Evolutionary conservation across 2,797 vertebrate species (phyloP), one percentile per base, ranked within the genome.

Genomic region (Gymnoscopelus braueri): DNA sequence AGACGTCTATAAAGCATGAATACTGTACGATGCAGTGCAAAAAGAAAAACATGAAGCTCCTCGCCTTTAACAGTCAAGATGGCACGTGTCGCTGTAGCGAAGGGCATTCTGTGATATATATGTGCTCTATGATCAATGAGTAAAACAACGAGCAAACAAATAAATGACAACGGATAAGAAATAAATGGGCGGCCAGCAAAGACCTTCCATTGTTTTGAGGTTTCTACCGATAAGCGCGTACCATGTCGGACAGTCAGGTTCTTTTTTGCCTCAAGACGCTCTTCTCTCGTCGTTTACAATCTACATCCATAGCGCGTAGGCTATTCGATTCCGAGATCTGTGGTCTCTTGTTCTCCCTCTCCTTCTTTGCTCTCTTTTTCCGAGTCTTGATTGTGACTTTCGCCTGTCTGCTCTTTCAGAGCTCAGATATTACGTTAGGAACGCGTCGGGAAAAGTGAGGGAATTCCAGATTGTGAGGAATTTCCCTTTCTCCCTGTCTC

Each of bases 21-120:
- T 92, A 93, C 91, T 90, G 91, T 88, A 80, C 4, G 82, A 92
- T 90, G 92, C 88, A 92, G 92, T 94, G 92, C 93, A 93, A 91
- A 92, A 93, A 15, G 1, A 51, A 51, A 5, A 51, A 13, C 3
- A 7, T 51, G n/a, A 13, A 15, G 12, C 26, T 56, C 49, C 60
- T 58, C n/a, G 13, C 67, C 69, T 74, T 74, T 68, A 71, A 84
- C 55, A 60, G 83, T 82, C 83, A 39, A 75, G 77, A 82, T 87
- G 86, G 74, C 71, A 83, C 60, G 69, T 79, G 67, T 76, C 74
- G 59, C 78, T 85, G 78, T 74, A 89, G 78, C 88, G 73, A 82
- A 72, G 84, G 88, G 84, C 84, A 79, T 83, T 86, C 76, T 82
- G 86, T 83, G 81, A 90, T 84, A 82, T 77, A 81, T 86, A 90